Evolutionary conservation across 2,113 vertebrate genomes (phyloP).

Genomic region (Xiphias gladius): DNA sequence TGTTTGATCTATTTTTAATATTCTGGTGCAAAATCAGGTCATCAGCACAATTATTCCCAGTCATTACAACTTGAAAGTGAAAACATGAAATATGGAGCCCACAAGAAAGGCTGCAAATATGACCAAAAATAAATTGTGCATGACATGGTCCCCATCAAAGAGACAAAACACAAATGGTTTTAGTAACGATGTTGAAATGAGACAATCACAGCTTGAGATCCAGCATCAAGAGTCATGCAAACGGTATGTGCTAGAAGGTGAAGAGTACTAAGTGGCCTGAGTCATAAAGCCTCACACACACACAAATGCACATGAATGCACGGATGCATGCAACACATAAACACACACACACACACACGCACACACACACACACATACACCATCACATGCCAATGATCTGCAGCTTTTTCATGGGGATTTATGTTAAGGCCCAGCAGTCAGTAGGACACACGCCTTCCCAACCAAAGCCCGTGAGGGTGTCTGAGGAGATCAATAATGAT

Average conservation of each 20-base stretch:
- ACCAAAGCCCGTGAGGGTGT: slow-evolving; percentile 4
- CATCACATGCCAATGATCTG: background rate
- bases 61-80: slow-evolving; percentile 42
- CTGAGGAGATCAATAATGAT: slow-evolving; percentile 35
- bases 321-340: slow-evolving; percentile 30
- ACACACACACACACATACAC: slow-evolving; percentile 18
- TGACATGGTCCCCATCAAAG: slow-evolving; percentile 41
- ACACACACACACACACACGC: slow-evolving; percentile 28
- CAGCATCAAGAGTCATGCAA: slow-evolving; percentile 41
- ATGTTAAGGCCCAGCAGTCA: slow-evolving; percentile 17
- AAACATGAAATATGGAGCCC: slow-evolving; percentile 35
- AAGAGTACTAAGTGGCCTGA: slow-evolving; percentile 47
- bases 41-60: slow-evolving; percentile 7
- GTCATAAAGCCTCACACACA: slow-evolving; percentile 54
- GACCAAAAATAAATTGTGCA: slow-evolving; percentile 27
- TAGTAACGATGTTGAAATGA: slow-evolving; percentile 36
- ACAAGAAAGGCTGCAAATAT: slow-evolving; percentile 34
- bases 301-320: slow-evolving; percentile 15
- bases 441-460: slow-evolving; percentile 1
- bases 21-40: slow-evolving; percentile 17
- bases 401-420: slow-evolving; percentile 42
- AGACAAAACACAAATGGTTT: slow-evolving; percentile 52
- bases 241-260: slow-evolving; percentile 48
- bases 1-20: slow-evolving; percentile 19
- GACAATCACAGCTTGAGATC: slow-evolving; percentile 45